Evolutionary conservation across 2,797 vertebrate genomes (phyloP), one percentile per base, ranked within the genome.

Genomic region (Anisognathus igniventris): DNA sequence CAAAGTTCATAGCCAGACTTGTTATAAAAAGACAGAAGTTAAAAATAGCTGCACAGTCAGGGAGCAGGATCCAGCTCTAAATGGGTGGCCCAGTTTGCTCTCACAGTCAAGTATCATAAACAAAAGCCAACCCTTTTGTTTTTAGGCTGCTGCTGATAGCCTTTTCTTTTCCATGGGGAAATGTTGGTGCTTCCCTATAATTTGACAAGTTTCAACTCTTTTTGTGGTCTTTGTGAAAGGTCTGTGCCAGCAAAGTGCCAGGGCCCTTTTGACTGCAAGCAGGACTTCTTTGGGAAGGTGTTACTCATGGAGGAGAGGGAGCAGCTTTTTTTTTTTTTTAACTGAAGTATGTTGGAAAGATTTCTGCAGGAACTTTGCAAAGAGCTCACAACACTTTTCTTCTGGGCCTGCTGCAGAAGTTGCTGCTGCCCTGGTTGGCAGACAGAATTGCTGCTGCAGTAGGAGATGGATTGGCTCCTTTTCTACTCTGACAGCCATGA

Each of bases 41-140:
- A 94, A 95, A 97, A 96, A 93, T 94, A 95, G 67, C 66, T 86
- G 27, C 3, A 6, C 62, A 93, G 50, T 60, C 71, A 84, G n/a
- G 65, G 65, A 89, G 81, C 39, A 21, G 79, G 54, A 94, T 91
- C 70, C 85, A 91, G 54, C 76, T 88, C 76, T 64, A 90, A 96
- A 96, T 79, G 89, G 71, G 85, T 95, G 95, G 91, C 95, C 95
- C 95, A 88, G 73, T 96, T 96, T 93, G 87, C 82, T 91, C 70
- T 75, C 82, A 28, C 47, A 74, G 67, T 88, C 60, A 33, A 67
- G 35, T 27, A 50, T 22, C 1, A 1, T 92, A 91, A 95, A 91
- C 87, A 94, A 77, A 92, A 95, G 45, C 40, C 79, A 91, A 40
- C 37, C 16, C 50, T 83, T 87, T 83, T 90, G 67, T 58, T 83